Evolutionary conservation across 2,797 vertebrate genomes (phyloP), one percentile per base, ranked within the genome.

Genomic region (Ptychadena robeensis): DNA sequence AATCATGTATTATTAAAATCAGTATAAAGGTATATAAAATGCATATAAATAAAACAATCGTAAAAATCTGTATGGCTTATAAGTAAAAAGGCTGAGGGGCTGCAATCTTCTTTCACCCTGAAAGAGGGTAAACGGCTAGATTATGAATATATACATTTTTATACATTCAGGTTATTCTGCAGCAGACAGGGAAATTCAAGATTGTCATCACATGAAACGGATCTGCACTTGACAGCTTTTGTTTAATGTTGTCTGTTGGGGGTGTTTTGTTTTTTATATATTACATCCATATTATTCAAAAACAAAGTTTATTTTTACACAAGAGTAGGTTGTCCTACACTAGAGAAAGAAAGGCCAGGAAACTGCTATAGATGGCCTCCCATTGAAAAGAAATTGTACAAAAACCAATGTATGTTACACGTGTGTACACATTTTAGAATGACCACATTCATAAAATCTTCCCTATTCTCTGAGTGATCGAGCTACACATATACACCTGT

Each of bases 271-370:
- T 18, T 38, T 78, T 53, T 34, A 81, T 75, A 61, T 82, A 75
- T 82, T 76, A 82, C 80, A 76, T 70, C 71, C 38, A 30, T 35
- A 57, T 22, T 59, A 48, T 67, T 11, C 65, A 75, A 76, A 53
- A 74, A 27, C 73, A 14, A 74, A n/a, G n/a, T n/a, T 31, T 28
- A 28, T 28, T 82, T 81, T 82, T 57, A 69, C 65, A 70, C 25
- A 64, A 40, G 31, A 38, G n/a, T n/a, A n/a, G n/a, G n/a, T n/a
- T n/a, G 44, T 0, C 18, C 18, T 53, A 22, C 22, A 22, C 44
- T 53, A 2, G 4, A 22, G 22, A 18, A 48, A 4, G 4, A 6
- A 53, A 22, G 15, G 18, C 9, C 37, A 38, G 37, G 37, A 10
- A 10, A 4, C 9, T 4, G 37, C 37, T 38, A 38, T 38, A 38